Percentiles rank a stretch among this genome's conserved stretches.
Conservation (phyloP, 2,113 vertebrate genomes). For the Phyllopteryx taeniolatus region DNA sequence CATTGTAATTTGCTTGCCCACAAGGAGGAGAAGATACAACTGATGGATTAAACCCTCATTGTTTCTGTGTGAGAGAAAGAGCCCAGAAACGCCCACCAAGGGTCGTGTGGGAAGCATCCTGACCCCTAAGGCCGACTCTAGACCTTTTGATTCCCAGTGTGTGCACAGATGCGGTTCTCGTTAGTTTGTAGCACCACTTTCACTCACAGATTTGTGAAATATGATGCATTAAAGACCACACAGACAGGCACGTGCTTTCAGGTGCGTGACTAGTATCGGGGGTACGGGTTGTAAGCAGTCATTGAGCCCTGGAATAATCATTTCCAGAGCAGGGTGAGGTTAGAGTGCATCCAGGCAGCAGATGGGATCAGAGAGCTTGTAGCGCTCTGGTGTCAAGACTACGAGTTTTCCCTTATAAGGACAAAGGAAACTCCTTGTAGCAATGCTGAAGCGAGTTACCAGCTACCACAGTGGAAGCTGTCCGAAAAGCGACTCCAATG, state of each 20-base stretch:
- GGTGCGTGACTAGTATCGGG: background rate
- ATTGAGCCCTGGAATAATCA: constrained; percentile 45
- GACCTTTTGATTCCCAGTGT: constrained; percentile 44
- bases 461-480: constrained; percentile 39
- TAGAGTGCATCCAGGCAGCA: constrained; percentile 52
- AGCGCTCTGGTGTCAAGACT: constrained; percentile 40
- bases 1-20: background rate
- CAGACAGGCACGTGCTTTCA: background rate
- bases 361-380: constrained; percentile 54
- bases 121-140: constrained; percentile 23
- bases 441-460: constrained; percentile 33
- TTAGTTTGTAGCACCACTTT: constrained; percentile 13
- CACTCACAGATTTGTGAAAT: background rate
- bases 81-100: background rate
- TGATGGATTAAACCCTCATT: constrained; percentile 17
- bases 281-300: constrained; percentile 20
- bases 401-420: constrained; percentile 67
- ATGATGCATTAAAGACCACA: background rate
- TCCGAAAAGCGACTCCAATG: constrained; percentile 17
- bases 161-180: constrained; percentile 1
- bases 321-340: constrained; percentile 51
- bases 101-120: constrained; percentile 20
- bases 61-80: constrained; percentile 3
- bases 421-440: constrained; percentile 35
- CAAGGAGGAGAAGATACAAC: constrained; percentile 8